Percentiles rank a stretch among this genome's conserved stretches.
Evolutionary conservation across 2,797 vertebrate species (phyloP).

Genomic region (Amphiprion clarkii): DNA sequence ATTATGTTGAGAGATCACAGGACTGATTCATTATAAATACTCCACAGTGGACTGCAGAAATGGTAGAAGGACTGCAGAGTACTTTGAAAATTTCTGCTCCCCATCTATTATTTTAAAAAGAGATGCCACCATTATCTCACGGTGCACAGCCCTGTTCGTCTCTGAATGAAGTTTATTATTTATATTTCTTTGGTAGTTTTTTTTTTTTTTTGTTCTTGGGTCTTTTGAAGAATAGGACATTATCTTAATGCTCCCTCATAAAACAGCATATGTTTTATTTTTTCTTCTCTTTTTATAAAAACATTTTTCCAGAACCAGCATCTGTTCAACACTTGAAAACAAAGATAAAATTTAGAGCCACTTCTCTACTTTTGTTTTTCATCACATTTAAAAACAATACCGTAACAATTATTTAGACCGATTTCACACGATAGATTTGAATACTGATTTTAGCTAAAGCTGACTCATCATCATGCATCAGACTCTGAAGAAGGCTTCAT

Average conservation of each 20-base stretch:
- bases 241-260: not conserved
- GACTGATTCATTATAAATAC: slow-evolving; percentile 34
- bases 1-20: slow-evolving; percentile 45
- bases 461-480: no score
- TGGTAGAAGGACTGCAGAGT: slow-evolving; percentile 16
- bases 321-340: no score
- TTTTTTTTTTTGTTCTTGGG: not conserved
- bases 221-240: not conserved
- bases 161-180: not conserved
- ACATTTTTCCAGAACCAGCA: not conserved
- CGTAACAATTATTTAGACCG: no score
- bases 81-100: slow-evolving; percentile 24
- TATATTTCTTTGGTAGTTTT: not conserved
- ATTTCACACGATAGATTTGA: no score
- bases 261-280: not conserved
- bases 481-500: no score
- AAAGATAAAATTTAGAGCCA: no score
- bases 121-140: slow-evolving; percentile 19
- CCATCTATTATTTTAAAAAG: slow-evolving; percentile 26
- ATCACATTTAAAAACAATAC: no score
- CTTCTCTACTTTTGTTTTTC: no score
- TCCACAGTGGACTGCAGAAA: slow-evolving; percentile 10
- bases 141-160: not conserved
- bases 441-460: no score
- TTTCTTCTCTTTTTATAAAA: not conserved